phyloP scores from a whole-genome alignment of 2,888 invertebrate genomes.

The Nomada ferruginata region DNA sequence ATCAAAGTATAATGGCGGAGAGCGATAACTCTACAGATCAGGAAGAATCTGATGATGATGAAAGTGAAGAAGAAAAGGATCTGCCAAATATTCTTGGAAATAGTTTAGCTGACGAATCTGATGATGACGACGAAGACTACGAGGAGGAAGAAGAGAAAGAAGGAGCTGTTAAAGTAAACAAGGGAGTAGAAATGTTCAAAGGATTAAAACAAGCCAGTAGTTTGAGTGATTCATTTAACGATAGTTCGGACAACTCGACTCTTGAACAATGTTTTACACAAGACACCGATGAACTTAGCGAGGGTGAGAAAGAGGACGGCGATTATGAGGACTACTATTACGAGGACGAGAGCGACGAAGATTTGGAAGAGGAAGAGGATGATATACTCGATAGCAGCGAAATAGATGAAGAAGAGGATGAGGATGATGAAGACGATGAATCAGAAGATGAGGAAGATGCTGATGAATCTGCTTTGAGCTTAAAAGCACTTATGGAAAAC shows the following conservation, averaged over 20 bases:
- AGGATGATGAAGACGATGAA: constrained; percentile 20
- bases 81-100: constrained; percentile 54
- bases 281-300: constrained; percentile 40
- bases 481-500: constrained; percentile 73
- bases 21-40: constrained; percentile 38
- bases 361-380: constrained; percentile 37
- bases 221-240: constrained; percentile 39
- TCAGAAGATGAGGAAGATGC: constrained; percentile 43
- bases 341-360: not conserved
- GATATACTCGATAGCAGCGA: constrained; percentile 20
- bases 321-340: constrained; percentile 10
- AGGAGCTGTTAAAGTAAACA: not conserved
- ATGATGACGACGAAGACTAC: constrained; percentile 62
- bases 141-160: constrained; percentile 19
- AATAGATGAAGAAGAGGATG: constrained; percentile 46
- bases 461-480: constrained; percentile 59
- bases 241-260: constrained; percentile 27
- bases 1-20: constrained; percentile 35
- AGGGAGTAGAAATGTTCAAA: constrained; percentile 60
- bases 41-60: constrained; percentile 43
- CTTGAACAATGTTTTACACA: constrained; percentile 24
- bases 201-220: constrained; percentile 33
- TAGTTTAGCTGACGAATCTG: constrained; percentile 61
- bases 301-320: constrained; percentile 19
- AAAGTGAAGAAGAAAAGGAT: constrained; percentile 3